Percentiles rank a stretch among this genome's conserved stretches.
Evolutionary conservation across 2,888 invertebrate genomes (phyloP).

Genomic region (Scaptomyza polygonia): DNA sequence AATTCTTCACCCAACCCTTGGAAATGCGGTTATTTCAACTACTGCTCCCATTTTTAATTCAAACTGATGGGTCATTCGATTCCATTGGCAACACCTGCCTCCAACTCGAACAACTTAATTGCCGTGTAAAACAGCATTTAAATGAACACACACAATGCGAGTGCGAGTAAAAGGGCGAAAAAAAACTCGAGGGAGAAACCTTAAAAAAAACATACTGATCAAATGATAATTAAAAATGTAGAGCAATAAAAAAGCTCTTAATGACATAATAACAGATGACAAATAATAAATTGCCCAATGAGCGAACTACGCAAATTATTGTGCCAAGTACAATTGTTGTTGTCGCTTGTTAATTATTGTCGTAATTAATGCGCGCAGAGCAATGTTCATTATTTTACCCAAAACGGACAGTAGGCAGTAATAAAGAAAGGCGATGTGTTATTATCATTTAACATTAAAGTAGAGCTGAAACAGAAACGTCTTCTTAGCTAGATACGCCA

Average conservation of each 20-base stretch:
- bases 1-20: background rate
- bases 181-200: background rate
- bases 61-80: constrained; percentile 44
- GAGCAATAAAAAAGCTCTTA: constrained; percentile 65
- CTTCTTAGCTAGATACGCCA: constrained; percentile 24
- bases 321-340: constrained; percentile 35
- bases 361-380: constrained; percentile 71
- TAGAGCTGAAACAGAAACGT: constrained; percentile 8
- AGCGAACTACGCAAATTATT: constrained; percentile 66
- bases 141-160: constrained; percentile 30
- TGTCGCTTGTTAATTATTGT: constrained; percentile 68
- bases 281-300: constrained; percentile 73
- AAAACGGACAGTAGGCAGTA: constrained; percentile 10
- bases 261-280: constrained; percentile 80
- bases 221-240: constrained; percentile 76
- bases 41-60: constrained; percentile 29
- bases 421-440: constrained; percentile 41
- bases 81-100: constrained; percentile 42
- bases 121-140: constrained; percentile 66
- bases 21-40: constrained; percentile 30
- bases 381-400: constrained; percentile 70
- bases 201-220: constrained; percentile 54
- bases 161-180: background rate
- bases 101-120: constrained; percentile 62
- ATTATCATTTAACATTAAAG: constrained; percentile 60